Evolutionary conservation across 2,797 vertebrate species (phyloP).

Genomic region (Numenius phaeopus): DNA sequence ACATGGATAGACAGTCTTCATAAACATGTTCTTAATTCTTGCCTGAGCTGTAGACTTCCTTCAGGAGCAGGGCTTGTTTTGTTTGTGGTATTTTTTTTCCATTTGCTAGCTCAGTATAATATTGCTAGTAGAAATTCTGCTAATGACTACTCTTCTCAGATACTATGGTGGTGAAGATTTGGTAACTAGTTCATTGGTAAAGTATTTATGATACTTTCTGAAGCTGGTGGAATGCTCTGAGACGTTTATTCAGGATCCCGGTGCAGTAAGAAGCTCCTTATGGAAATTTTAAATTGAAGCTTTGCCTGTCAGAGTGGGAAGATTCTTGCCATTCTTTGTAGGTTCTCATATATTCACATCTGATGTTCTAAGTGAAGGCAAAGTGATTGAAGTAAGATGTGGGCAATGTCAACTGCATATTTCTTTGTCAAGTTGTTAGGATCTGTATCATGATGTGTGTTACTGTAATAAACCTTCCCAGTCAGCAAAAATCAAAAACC

Average conservation of each 20-base stretch:
- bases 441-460: not conserved
- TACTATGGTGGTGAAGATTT: not conserved
- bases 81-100: not conserved
- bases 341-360: not conserved
- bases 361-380: not conserved
- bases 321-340: not conserved
- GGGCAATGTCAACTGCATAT: not conserved
- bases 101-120: not conserved
- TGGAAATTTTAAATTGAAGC: not conserved
- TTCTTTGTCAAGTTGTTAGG: not conserved
- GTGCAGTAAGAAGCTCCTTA: not conserved
- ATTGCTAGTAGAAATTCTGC: not conserved
- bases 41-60: not conserved
- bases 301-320: not conserved
- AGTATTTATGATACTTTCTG: not conserved
- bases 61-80: not conserved
- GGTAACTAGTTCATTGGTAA: not conserved
- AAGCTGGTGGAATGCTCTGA: not conserved
- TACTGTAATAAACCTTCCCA: not conserved
- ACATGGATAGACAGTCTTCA: not conserved
- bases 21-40: not conserved
- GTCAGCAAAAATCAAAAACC: not conserved
- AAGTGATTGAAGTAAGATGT: not conserved
- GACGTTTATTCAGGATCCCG: not conserved
- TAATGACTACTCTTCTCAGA: not conserved